Evolutionary conservation across 2,113 vertebrate genomes (phyloP), one percentile per base, ranked within the genome.

Genomic region (Zingel zingel): DNA sequence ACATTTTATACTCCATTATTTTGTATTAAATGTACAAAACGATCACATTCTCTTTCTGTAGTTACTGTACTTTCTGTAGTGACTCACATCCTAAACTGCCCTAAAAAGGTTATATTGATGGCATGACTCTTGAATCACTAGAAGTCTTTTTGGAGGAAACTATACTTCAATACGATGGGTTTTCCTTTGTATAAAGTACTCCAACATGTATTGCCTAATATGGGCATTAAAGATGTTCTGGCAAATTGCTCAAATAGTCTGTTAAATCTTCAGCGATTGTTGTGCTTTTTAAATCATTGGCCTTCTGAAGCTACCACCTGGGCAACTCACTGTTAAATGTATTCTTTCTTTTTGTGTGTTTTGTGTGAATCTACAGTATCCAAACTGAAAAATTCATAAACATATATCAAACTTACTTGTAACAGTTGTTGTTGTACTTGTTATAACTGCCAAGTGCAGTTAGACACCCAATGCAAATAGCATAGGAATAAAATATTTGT

Each of bases 401-500:
- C 59, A 0, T 36, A 36, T 3, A 27, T 36, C 14, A 68, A 67
- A 91, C 95, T 91, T 86, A 96, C 96, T 93, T 96, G 93, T 96
- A 96, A 78, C 96, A 96, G 89, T 96, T 95, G 74, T 96, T 96
- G 92, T 95, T 88, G 88, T 96, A 95, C 59, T 96, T 95, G 83
- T 96, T 96, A 79, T 96, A 96, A 86, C 96, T 96, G 76, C 95
- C 96, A 59, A 96, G 92, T 70, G 96, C 94, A 76, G 83, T 93
- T 48, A 96, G 88, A 75, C 95, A 95, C 0, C 96, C 96, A 62
- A 95, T 93, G 81, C 95, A 96, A 80, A 96, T 92, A 27, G 95
- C 95, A 74, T 96, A 96, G 50, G 96, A 96, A 86, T 96, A 96
- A 88, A 96, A 96, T 63, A 96, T 96, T 81, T 96, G 96, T 13